A percentile compares a stretch with the other conserved stretches of the same genome.
Conservation (phyloP, 92 coral and sea anemone genomes). For the Pocillopora grandis region DNA sequence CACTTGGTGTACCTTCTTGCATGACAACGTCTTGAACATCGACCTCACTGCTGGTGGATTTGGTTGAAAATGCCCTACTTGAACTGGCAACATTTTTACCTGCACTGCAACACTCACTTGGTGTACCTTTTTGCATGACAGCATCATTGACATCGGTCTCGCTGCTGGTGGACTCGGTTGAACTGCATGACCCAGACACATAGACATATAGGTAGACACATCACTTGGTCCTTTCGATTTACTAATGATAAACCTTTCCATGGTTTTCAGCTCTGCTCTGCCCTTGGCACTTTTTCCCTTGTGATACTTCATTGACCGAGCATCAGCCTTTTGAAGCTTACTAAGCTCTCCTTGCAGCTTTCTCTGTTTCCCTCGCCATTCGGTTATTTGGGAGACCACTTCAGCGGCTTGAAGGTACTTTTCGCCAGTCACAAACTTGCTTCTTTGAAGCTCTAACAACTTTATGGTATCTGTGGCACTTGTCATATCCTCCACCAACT, state of each 20-base stretch:
- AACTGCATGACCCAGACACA: conserved; percentile 25
- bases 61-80: conserved; percentile 28
- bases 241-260: conserved; percentile 38
- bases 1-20: conserved; percentile 43
- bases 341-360: conserved; percentile 41
- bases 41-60: conserved; percentile 42
- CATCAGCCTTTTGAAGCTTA: conserved; percentile 39
- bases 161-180: conserved; percentile 5
- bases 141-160: neutral
- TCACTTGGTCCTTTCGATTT: conserved; percentile 22
- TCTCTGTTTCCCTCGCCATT: conserved; percentile 21
- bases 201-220: neutral
- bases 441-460: conserved; percentile 33
- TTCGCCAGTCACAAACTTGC: conserved; percentile 34
- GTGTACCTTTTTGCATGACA: conserved; percentile 10
- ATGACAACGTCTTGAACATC: conserved; percentile 33
- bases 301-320: conserved; percentile 30
- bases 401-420: conserved; percentile 53
- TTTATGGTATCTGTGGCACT: conserved; percentile 27
- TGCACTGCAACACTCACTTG: conserved; percentile 37
- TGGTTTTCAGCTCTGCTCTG: conserved; percentile 32
- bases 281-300: conserved; percentile 15
- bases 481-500: conserved; percentile 24
- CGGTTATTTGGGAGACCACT: conserved; percentile 26
- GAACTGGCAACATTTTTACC: conserved; percentile 31